These are phyloP conservation scores for Damaliscus lunatus DNA, from an alignment of 2,113 vertebrate species.

Conservation along the genomic window DNA sequence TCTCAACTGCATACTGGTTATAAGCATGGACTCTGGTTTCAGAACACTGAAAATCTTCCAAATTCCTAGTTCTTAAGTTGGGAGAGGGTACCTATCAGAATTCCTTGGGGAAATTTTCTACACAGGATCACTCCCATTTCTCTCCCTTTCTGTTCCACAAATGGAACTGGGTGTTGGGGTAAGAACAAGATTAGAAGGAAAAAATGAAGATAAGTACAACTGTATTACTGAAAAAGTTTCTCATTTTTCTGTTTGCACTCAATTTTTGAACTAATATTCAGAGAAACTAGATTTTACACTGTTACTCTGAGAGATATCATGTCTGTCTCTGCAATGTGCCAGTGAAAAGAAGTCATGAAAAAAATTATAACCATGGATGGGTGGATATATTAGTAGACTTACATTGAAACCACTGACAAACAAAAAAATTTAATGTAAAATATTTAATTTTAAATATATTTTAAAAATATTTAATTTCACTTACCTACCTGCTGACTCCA, in stretches of 20 bases:
- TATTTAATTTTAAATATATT: too few relatives aligned
- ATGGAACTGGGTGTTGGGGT: background rate
- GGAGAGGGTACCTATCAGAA: background rate
- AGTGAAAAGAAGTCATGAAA: background rate
- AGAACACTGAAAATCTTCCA: background rate
- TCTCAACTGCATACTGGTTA: background rate
- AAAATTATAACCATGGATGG: background rate
- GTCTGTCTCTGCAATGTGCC: background rate
- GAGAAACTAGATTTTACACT: background rate
- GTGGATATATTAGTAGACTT: background rate
- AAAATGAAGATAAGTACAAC: background rate
- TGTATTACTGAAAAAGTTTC: background rate
- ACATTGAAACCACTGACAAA: background rate
- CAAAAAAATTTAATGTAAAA: background rate
- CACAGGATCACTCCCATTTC: background rate
- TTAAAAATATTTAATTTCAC: background rate
- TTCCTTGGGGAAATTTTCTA: background rate
- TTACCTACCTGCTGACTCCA: slow-evolving; percentile 24
- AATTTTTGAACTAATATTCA: background rate
- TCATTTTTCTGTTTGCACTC: background rate
- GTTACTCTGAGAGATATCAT: background rate
- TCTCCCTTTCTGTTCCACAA: background rate
- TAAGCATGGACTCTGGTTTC: background rate
- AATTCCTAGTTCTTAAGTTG: background rate
- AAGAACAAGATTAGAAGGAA: background rate